Evolutionary conservation across 2,797 vertebrate genomes (phyloP).

Genomic region (Eremophila alpestris): DNA sequence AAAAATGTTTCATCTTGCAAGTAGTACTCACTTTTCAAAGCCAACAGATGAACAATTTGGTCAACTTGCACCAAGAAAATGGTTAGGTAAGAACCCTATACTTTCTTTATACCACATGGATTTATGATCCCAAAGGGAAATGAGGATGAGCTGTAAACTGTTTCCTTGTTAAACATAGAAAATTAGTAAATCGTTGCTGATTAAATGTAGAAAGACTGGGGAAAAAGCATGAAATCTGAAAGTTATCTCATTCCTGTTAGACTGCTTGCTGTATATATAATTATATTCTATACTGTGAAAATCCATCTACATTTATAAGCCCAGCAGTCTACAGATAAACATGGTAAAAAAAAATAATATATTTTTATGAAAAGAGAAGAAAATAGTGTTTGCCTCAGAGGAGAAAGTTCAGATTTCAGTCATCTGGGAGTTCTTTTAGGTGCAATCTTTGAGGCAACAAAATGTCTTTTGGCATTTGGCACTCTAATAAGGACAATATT

Average conservation of each 20-base stretch:
- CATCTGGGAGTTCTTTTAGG: not conserved
- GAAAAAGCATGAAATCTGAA: conserved; percentile 44
- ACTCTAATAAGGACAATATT: conserved; percentile 68
- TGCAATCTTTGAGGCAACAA: conserved; percentile 54
- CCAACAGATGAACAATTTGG: conserved; percentile 49
- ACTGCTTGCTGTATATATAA: conserved; percentile 45
- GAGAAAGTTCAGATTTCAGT: conserved; percentile 37
- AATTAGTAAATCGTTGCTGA: conserved; percentile 60
- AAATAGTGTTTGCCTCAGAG: conserved; percentile 59
- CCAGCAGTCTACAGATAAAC: conserved; percentile 65
- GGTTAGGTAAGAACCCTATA: conserved; percentile 6
- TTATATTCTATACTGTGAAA: conserved; percentile 61
- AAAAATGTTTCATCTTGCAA: conserved; percentile 1
- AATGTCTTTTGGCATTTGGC: conserved; percentile 75
- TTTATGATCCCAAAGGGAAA: conserved; percentile 24
- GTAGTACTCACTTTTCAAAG: conserved; percentile 48
- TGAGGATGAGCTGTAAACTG: conserved; percentile 42
- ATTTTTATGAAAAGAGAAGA: conserved; percentile 57
- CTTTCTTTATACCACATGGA: conserved; percentile 25
- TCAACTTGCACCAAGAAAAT: conserved; percentile 57
- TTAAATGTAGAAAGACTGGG: conserved; percentile 76
- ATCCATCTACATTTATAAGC: conserved; percentile 63
- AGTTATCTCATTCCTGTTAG: conserved; percentile 65
- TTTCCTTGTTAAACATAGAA: conserved; percentile 52
- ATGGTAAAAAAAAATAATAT: conserved; percentile 46